These are phyloP conservation scores for Tetrax tetrax DNA, from an alignment of 2,113 vertebrate genomes.

Conservation along the genomic window DNA sequence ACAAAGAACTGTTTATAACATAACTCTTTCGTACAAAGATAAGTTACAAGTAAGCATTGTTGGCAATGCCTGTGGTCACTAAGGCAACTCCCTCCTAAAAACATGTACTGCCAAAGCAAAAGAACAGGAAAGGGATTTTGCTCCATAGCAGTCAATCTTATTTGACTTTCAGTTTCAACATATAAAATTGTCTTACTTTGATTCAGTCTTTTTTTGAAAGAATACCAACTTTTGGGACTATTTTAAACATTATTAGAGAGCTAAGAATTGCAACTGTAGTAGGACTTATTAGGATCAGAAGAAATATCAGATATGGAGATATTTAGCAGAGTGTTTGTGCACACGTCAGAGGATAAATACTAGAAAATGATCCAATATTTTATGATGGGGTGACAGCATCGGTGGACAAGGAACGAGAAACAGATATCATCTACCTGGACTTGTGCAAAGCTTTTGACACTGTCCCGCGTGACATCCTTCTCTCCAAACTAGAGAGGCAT, in stretches of 20 bases:
- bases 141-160: neutral
- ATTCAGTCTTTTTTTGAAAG: neutral
- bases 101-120: neutral
- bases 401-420: too few relatives aligned
- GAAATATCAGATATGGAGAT: neutral
- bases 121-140: neutral
- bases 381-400: too few relatives aligned
- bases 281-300: neutral
- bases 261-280: neutral
- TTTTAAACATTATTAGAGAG: neutral
- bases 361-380: neutral
- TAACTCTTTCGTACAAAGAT: rapidly evolving
- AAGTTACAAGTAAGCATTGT: neutral
- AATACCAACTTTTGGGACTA: neutral
- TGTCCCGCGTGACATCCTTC: too few relatives aligned
- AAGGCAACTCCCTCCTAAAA: neutral
- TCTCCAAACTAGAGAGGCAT: too few relatives aligned
- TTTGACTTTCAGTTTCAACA: neutral
- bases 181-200: neutral
- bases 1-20: neutral
- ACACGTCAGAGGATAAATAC: neutral
- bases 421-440: too few relatives aligned
- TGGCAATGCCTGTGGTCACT: neutral
- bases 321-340: neutral
- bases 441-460: too few relatives aligned